phyloP scores from a whole-genome alignment of 2,113 vertebrate genomes.

The Sprattus sprattus region DNA sequence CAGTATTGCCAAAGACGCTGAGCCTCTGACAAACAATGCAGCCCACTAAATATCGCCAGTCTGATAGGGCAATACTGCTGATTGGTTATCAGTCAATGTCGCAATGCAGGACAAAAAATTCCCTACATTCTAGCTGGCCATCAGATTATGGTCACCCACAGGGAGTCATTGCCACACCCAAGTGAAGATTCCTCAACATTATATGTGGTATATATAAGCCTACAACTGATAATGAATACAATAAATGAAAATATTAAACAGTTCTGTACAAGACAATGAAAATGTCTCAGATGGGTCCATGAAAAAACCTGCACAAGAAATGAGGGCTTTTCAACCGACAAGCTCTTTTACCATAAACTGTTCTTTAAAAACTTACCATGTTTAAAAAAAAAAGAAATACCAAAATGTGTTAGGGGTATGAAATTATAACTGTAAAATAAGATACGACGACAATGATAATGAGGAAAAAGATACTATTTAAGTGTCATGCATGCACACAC shows the following conservation, averaged over 20 bases:
- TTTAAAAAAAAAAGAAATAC: not conserved
- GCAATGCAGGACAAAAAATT: slow-evolving; percentile 26
- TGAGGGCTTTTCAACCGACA: too few species aligned
- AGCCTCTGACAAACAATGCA: not conserved
- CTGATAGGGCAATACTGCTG: slow-evolving; percentile 49
- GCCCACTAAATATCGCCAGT: slow-evolving; percentile 18
- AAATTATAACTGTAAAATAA: not conserved
- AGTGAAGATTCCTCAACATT: not conserved
- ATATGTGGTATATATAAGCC: not conserved
- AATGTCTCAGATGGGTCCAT: not conserved
- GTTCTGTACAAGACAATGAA: not conserved
- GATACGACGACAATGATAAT: not conserved
- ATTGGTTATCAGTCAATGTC: slow-evolving; percentile 22
- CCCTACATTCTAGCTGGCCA: not conserved
- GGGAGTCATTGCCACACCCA: not conserved
- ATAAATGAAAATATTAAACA: not conserved
- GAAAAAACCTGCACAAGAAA: not conserved
- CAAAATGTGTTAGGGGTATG: not conserved
- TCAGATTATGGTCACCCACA: not conserved
- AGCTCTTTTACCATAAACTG: not conserved
- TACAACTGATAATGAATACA: not conserved
- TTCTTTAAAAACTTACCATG: not conserved
- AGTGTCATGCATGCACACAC: not conserved
- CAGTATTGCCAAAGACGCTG: not conserved
- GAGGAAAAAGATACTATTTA: not conserved